Conservation (phyloP, 2,888 invertebrate species). For the Scaptodrosophila latifasciaeformis region DNA sequence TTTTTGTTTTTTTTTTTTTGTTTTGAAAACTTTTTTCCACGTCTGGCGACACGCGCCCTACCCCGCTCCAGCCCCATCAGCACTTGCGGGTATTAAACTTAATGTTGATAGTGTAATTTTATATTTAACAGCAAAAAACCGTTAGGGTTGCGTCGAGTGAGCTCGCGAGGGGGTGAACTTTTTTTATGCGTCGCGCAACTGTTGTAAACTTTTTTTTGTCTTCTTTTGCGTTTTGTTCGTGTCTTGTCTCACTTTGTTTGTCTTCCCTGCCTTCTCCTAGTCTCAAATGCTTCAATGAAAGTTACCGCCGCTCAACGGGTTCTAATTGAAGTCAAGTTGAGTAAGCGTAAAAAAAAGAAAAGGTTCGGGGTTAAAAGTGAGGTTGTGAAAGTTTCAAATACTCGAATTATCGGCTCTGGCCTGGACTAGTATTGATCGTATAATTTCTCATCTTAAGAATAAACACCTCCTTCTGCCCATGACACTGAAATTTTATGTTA, state of each 20-base stretch:
- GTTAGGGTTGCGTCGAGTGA: constrained; percentile 44
- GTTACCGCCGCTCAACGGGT: constrained; percentile 35
- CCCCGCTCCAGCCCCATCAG: constrained; percentile 23
- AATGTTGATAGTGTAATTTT: constrained; percentile 70
- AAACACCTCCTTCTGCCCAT: too few species aligned
- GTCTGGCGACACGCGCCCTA: neutral
- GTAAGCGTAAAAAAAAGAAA: too few species aligned
- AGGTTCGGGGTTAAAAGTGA: too few species aligned
- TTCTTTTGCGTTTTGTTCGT: constrained; percentile 4
- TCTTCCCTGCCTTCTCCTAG: too few species aligned
- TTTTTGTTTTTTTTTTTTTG: too few species aligned
- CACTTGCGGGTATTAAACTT: constrained; percentile 70
- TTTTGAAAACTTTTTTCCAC: constrained; percentile 28
- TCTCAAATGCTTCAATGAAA: constrained; percentile 16
- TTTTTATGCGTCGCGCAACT: constrained; percentile 31
- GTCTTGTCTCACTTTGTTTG: too few species aligned
- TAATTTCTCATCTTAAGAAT: too few species aligned
- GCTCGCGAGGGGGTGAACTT: constrained; percentile 17
- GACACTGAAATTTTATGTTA: too few species aligned
- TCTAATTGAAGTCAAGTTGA: constrained; percentile 54
- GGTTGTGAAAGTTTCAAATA: too few species aligned
- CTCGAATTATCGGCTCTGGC: too few species aligned
- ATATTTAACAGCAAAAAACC: constrained; percentile 54
- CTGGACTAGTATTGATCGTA: too few species aligned
- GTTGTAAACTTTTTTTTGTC: constrained; percentile 19